A percentile compares a stretch with the other conserved stretches of the same genome.
phyloP scores from a whole-genome alignment of 2,888 invertebrate species.

The Troides oblongomaculatus region DNA sequence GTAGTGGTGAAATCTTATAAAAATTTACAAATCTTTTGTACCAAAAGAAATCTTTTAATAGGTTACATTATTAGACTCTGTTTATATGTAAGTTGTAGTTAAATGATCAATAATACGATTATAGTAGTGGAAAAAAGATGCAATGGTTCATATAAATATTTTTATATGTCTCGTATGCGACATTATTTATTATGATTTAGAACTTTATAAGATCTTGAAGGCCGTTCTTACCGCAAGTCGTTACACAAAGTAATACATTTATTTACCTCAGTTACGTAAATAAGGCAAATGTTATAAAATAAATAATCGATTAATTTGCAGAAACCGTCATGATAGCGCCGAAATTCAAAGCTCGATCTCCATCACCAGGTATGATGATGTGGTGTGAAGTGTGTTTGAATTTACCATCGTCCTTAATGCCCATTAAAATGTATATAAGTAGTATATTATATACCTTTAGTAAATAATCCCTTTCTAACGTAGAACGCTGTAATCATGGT shows the following conservation, averaged over 20 bases:
- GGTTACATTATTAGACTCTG: no score
- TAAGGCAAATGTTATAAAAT: conserved; percentile 23
- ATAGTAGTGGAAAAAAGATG: no score
- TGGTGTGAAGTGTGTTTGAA: conserved; percentile 28
- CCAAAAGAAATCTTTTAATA: no score
- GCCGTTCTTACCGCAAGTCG: conserved; percentile 8
- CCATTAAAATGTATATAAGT: background rate
- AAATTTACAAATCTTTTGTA: no score
- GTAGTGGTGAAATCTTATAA: no score
- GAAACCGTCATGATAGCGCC: conserved; percentile 87
- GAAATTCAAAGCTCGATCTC: conserved; percentile 90
- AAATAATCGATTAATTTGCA: conserved; percentile 71
- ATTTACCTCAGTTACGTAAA: background rate
- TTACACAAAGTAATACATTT: background rate
- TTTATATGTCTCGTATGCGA: background rate
- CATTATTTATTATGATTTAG: conserved; percentile 7
- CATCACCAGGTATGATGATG: conserved; percentile 82
- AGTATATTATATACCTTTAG: no score
- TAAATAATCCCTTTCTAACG: no score
- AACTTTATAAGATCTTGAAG: conserved; percentile 18
- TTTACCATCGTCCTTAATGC: background rate
- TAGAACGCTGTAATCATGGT: no score
- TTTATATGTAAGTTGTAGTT: no score
- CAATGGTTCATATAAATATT: no score
- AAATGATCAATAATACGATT: no score